phyloP scores from a whole-genome alignment of 2,113 vertebrate genomes.

The Hyaena hyaena region DNA sequence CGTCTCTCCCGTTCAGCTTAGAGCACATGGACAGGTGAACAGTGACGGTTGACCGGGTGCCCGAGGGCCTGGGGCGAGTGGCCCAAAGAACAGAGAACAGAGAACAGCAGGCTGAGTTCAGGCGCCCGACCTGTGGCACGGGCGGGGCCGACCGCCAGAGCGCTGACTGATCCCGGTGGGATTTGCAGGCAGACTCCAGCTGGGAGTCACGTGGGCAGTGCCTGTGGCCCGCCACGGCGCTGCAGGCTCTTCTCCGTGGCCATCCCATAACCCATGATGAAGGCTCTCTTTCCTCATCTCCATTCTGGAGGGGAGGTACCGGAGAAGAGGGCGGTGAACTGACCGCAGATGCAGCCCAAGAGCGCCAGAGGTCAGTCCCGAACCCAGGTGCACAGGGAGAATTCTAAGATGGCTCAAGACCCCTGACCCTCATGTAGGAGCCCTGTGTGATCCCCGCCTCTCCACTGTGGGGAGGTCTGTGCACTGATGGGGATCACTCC shows the following conservation, averaged over 20 bases:
- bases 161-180: fast-evolving
- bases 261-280: fast-evolving
- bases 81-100: neutral
- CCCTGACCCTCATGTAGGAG: fast-evolving
- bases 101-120: neutral
- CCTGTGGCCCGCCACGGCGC: no score
- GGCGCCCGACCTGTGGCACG: fast-evolving
- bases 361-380: neutral
- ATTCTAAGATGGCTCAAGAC: fast-evolving
- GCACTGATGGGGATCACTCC: neutral
- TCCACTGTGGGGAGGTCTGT: fast-evolving
- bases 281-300: fast-evolving
- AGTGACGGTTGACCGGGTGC: fast-evolving
- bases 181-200: no score
- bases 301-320: fast-evolving
- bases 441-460: fast-evolving
- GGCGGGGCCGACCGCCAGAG: no score
- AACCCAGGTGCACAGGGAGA: neutral
- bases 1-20: fast-evolving
- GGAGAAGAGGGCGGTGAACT: neutral
- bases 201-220: fast-evolving
- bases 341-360: fast-evolving
- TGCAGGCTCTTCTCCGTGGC: fast-evolving
- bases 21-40: fast-evolving
- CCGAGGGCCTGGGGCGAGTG: fast-evolving